Evolutionary conservation across 2,113 vertebrate genomes (phyloP).

Genomic region (Austrofundulus limnaeus): DNA sequence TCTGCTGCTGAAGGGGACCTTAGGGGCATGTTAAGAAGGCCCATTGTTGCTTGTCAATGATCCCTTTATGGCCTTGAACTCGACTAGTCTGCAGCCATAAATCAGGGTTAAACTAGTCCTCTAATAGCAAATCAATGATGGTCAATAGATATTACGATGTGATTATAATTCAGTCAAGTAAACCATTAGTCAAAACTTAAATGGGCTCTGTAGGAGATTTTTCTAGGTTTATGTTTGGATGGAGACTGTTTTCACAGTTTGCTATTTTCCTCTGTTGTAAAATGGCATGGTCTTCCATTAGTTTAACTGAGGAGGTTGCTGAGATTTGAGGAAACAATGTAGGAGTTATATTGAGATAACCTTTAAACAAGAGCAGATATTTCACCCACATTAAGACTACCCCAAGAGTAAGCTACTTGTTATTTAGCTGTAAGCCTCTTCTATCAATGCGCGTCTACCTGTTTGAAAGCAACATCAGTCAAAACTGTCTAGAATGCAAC

Average conservation of each 20-base stretch:
- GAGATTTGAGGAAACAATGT: constrained; percentile 56
- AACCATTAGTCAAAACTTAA: constrained; percentile 62
- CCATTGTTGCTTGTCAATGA: constrained; percentile 76
- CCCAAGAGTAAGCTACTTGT: constrained; percentile 74
- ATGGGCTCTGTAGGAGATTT: constrained; percentile 20
- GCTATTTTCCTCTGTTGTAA: constrained; percentile 22
- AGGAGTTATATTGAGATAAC: constrained; percentile 80
- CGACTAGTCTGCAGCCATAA: constrained; percentile 51
- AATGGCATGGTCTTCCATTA: constrained; percentile 64
- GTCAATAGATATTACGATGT: constrained; percentile 74
- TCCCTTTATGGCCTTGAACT: constrained; percentile 71
- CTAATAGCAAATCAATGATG: constrained; percentile 72
- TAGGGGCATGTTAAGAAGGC: constrained; percentile 67
- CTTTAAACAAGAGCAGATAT: constrained; percentile 80
- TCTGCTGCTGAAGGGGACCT: constrained; percentile 67
- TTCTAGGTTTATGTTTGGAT: constrained; percentile 10
- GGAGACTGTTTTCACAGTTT: constrained; percentile 17
- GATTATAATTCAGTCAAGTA: constrained; percentile 64
- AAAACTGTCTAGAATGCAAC: constrained; percentile 59
- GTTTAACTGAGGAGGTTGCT: constrained; percentile 58
- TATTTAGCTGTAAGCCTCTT: constrained; percentile 74
- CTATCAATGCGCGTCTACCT: constrained; percentile 63
- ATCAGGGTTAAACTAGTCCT: constrained; percentile 74
- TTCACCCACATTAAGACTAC: constrained; percentile 75
- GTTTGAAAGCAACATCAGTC: constrained; percentile 68